Evolutionary conservation across 2,797 vertebrate genomes (phyloP).

Genomic region (Smutsia temminckii): DNA sequence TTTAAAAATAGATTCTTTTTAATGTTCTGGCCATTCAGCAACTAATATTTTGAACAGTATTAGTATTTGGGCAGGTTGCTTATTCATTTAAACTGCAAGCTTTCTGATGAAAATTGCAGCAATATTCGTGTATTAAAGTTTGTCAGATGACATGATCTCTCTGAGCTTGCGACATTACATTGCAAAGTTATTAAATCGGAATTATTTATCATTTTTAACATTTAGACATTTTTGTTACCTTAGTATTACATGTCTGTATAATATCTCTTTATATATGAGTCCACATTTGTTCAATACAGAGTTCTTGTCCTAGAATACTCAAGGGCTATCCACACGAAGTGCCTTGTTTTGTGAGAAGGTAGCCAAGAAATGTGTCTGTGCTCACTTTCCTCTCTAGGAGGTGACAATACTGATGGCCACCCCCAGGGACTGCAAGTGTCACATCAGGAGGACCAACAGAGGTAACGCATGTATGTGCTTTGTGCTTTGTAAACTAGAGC

Average conservation of each 20-base stretch:
- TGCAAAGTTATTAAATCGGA: conserved; percentile 26
- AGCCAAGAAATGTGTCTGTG: neutral
- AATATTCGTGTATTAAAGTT: neutral
- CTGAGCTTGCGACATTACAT: neutral
- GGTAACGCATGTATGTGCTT: neutral
- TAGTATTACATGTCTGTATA: neutral
- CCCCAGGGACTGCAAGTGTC: neutral
- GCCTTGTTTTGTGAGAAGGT: neutral
- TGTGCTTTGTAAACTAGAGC: conserved; percentile 10
- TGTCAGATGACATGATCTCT: neutral
- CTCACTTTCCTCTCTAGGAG: neutral
- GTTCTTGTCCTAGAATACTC: neutral
- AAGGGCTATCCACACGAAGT: neutral
- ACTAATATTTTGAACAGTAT: conserved; percentile 35
- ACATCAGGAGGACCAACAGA: neutral
- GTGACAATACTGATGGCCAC: neutral
- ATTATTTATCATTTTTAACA: conserved; percentile 1
- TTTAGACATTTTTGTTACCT: neutral
- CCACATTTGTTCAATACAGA: neutral
- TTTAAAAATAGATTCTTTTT: conserved; percentile 49
- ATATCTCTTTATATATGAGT: neutral
- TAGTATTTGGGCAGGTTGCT: neutral
- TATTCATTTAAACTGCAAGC: conserved; percentile 31
- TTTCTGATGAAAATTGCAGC: conserved; percentile 20
- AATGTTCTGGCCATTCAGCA: conserved; percentile 10